Percentiles rank a stretch among this genome's conserved stretches.
phyloP scores from a whole-genome alignment of 2,113 vertebrate species.

The Muscicapa adusta region DNA sequence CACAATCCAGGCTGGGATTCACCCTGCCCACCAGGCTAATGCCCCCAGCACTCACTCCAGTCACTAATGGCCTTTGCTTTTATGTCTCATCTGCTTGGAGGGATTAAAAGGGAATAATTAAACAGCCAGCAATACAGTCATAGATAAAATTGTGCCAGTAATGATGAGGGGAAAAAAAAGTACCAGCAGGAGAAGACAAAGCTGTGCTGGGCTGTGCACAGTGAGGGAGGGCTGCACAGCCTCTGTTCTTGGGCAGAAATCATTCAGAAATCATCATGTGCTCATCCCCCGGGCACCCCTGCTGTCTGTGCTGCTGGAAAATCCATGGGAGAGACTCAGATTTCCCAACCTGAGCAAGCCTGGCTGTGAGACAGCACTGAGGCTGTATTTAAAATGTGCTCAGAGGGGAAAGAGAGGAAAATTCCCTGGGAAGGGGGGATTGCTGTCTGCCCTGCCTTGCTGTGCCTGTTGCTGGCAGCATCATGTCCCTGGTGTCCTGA shows the following conservation, averaged over 20 bases:
- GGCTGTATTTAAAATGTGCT: background rate
- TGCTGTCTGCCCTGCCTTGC: rapidly evolving
- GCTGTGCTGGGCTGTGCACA: background rate
- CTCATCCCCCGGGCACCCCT: background rate
- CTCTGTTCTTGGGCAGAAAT: background rate
- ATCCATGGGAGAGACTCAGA: background rate
- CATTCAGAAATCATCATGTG: background rate
- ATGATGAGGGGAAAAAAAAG: background rate
- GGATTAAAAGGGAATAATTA: conserved; percentile 43
- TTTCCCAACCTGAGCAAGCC: background rate
- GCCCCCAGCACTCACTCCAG: background rate
- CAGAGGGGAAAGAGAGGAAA: background rate
- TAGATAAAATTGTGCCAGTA: background rate
- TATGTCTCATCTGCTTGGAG: background rate
- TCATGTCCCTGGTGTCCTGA: rapidly evolving
- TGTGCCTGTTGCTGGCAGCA: background rate
- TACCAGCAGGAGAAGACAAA: background rate
- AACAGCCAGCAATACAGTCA: background rate
- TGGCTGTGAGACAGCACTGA: background rate
- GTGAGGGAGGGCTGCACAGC: background rate
- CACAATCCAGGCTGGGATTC: background rate
- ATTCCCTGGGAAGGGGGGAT: background rate
- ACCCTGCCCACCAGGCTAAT: background rate
- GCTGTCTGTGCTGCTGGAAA: background rate
- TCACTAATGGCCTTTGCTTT: conserved; percentile 16